Evolutionary conservation across 2,113 vertebrate species (phyloP), one percentile per base, ranked within the genome.

Genomic region (Mohoua ochrocephala): DNA sequence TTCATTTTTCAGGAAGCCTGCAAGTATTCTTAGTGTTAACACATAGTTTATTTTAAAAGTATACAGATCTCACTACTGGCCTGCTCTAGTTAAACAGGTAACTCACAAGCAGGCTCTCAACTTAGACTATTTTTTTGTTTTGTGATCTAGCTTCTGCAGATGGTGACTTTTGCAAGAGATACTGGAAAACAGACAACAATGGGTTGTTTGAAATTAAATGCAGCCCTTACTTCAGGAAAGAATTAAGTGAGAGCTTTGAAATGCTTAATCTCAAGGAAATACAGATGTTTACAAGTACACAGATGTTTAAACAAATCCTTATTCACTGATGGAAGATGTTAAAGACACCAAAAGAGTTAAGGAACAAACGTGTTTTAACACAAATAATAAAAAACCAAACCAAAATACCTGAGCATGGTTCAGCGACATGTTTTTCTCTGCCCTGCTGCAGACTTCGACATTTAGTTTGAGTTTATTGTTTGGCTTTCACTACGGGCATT

Each of bases 291-390:
- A 65, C 1, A 12, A 53, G 28, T n/a, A 75, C 83, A 79, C 44
- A 94, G 64, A 87, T 84, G 69, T 91, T 93, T 71, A 87, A 94
- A 89, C 49, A 94, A 91, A 91, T 60, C 19, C 50, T 84, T 71
- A 70, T 26, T 69, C 79, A 88, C 42, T 60, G 44, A 56, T 16
- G 24, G 56, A 86, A 91, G 27, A 68, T 4, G 5, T 35, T 54
- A 84, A 35, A 81, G 56, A 79, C 39, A 89, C 3, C 6, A 19
- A 15, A 52, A 79, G 31, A 60, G 21, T 23, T 57, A 56, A 3
- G 2, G 12, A 87, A 82, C 8, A 50, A 82, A 68, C 11, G 12
- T 45, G 35, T 61, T 45, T 7, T 37, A 84, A 92, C 11, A 94
- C 24, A 78, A 56, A 42, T 11, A 75, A 75, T 37, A 19, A 41